Percentiles rank a stretch among this genome's conserved stretches.
phyloP scores from a whole-genome alignment of 2,888 invertebrate genomes.

The Dusona sp. region DNA sequence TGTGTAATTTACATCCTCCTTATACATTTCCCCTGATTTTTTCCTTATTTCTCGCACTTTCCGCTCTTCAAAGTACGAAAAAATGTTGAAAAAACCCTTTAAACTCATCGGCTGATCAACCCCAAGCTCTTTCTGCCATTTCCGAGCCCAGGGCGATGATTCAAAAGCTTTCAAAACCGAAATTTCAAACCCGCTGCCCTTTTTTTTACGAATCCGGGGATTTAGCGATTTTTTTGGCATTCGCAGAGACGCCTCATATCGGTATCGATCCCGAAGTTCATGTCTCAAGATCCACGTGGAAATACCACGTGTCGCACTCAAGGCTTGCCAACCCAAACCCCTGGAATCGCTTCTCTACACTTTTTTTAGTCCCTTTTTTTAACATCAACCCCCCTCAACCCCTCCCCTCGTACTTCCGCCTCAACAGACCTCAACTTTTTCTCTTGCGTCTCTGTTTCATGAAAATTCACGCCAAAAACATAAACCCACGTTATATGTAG shows the following conservation, averaged over 20 bases:
- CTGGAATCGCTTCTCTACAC: constrained; percentile 33
- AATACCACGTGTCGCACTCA: constrained; percentile 51
- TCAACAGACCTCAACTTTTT: not conserved
- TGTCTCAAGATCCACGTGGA: constrained; percentile 41
- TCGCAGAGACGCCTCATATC: not conserved
- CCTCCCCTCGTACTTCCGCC: not conserved
- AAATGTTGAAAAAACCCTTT: not conserved
- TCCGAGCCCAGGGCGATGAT: not conserved
- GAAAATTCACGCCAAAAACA: constrained; percentile 8
- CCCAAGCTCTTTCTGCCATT: not conserved
- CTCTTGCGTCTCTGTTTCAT: constrained; percentile 8
- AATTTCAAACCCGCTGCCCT: not conserved
- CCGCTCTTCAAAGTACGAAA: not conserved
- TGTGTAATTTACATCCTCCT: constrained; percentile 53
- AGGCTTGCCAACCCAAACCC: constrained; percentile 43
- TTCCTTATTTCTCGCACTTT: not conserved
- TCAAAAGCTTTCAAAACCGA: not conserved
- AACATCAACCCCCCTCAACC: not conserved
- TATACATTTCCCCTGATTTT: not conserved
- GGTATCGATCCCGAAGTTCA: constrained; percentile 52
- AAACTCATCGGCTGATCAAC: not conserved
- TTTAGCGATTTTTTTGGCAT: constrained; percentile 21
- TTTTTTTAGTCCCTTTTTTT: not conserved
- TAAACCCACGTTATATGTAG: constrained; percentile 1
- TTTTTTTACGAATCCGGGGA: not conserved